phyloP scores from a whole-genome alignment of 2,888 invertebrate genomes.

The Dyspetes luteomarginatus region DNA sequence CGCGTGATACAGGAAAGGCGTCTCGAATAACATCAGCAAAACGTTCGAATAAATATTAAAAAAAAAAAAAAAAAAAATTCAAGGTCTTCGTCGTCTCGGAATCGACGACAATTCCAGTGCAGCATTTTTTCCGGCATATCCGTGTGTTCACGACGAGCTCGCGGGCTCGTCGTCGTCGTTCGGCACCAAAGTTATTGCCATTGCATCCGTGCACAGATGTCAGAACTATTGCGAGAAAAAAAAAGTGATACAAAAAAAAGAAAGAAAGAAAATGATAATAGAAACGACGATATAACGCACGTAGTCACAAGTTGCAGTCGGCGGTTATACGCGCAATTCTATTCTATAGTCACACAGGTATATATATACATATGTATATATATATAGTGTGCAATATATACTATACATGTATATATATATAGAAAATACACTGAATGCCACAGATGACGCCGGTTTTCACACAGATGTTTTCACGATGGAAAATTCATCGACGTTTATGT shows the following conservation, averaged over 20 bases:
- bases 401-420: too few relatives aligned
- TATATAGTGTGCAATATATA: too few relatives aligned
- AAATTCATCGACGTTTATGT: conserved; percentile 64
- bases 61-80: conserved; percentile 42
- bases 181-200: conserved; percentile 36
- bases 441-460: conserved; percentile 52
- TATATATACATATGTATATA: not conserved
- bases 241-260: not conserved
- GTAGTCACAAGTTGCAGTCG: conserved; percentile 6
- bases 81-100: conserved; percentile 57
- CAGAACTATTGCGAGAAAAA: conserved; percentile 18
- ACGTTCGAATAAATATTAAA: conserved; percentile 11
- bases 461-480: conserved; percentile 41
- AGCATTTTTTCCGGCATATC: conserved; percentile 65
- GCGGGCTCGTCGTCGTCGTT: conserved; percentile 19
- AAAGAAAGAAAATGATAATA: not conserved
- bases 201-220: conserved; percentile 18
- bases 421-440: not conserved
- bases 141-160: conserved; percentile 40
- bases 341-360: conserved; percentile 39
- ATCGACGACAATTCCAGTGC: conserved; percentile 60
- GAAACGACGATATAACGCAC: not conserved
- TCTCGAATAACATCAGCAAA: conserved; percentile 7
- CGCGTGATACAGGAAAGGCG: conserved; percentile 37
- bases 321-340: conserved; percentile 37